These are phyloP conservation scores for Molossus molossus DNA, from an alignment of 2,797 vertebrate genomes.

Conservation along the genomic window DNA sequence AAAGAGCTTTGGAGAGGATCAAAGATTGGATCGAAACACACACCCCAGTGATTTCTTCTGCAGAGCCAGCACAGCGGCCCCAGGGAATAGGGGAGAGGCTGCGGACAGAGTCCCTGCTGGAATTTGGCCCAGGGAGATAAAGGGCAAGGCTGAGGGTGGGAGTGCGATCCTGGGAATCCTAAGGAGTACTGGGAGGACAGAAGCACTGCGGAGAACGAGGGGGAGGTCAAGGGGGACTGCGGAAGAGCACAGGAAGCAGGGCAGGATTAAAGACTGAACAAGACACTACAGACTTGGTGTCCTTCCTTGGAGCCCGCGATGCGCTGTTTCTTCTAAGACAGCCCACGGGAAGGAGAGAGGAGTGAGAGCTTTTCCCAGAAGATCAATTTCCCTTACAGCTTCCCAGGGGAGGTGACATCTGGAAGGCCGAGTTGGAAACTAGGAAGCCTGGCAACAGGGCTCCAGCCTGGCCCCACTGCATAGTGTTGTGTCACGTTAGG, in stretches of 20 bases:
- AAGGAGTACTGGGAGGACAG: background rate
- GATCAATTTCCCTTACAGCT: constrained; percentile 13
- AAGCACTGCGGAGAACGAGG: background rate
- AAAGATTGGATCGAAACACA: constrained; percentile 57
- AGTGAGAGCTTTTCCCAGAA: background rate
- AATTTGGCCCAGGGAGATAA: constrained; percentile 23
- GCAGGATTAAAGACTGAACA: background rate
- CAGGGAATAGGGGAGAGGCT: background rate
- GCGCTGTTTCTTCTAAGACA: background rate
- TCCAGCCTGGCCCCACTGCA: background rate
- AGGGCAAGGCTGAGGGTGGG: constrained; percentile 18
- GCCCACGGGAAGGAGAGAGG: background rate
- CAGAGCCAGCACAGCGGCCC: background rate
- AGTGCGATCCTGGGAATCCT: constrained; percentile 31
- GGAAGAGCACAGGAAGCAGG: background rate
- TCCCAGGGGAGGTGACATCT: constrained; percentile 9
- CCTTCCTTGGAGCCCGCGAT: background rate
- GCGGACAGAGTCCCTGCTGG: background rate
- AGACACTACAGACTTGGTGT: background rate
- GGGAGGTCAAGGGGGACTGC: background rate
- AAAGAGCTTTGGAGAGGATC: constrained; percentile 11
- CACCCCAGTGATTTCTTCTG: background rate
- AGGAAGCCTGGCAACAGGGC: background rate
- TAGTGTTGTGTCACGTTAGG: background rate
- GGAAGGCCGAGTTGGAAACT: background rate